A percentile compares a stretch with the other conserved stretches of the same genome.
Evolutionary conservation across 2,888 invertebrate species (phyloP).

Genomic region (Parnassius apollo): DNA sequence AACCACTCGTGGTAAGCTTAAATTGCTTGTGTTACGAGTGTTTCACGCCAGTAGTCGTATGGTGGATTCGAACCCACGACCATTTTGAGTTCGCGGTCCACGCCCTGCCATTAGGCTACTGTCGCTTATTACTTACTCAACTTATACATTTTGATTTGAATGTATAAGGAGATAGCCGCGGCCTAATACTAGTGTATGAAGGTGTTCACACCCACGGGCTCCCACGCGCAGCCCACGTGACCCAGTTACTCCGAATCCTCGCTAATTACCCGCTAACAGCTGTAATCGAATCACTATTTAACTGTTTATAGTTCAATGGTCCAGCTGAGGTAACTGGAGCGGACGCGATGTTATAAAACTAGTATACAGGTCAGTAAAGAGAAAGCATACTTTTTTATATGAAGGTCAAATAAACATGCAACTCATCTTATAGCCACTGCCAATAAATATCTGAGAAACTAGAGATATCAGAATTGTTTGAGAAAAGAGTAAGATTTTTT

Average conservation of each 20-base stretch:
- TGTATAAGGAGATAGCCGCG: conserved; percentile 1
- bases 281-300: conserved; percentile 32
- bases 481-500: no score
- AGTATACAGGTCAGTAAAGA: background rate
- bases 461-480: no score
- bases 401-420: no score
- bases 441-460: no score
- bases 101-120: no score
- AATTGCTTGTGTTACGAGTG: no score
- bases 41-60: no score
- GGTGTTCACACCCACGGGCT: conserved; percentile 31
- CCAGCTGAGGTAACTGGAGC: conserved; percentile 34
- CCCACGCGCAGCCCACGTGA: conserved; percentile 37
- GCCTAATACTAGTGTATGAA: conserved; percentile 17
- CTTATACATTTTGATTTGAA: background rate
- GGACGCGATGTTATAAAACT: conserved; percentile 28
- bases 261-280: conserved; percentile 34
- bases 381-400: background rate
- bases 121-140: no score
- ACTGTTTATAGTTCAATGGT: conserved; percentile 31
- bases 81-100: no score
- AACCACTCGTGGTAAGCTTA: no score
- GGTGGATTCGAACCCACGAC: no score
- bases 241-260: conserved; percentile 32
- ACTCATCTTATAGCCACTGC: no score